These are phyloP conservation scores for Florisuga fusca DNA, from an alignment of 2,797 vertebrate genomes.

Conservation along the genomic window DNA sequence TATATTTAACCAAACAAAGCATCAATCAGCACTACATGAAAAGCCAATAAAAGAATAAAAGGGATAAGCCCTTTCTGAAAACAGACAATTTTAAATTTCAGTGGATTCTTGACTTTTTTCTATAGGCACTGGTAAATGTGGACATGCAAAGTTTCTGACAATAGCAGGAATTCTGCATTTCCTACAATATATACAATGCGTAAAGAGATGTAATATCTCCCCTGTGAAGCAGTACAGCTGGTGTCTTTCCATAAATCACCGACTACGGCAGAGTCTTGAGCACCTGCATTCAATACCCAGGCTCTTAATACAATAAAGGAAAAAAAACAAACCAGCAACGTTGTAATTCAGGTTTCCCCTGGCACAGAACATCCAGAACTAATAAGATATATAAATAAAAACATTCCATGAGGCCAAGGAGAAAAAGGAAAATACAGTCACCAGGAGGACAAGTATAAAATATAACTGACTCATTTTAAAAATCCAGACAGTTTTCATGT, in stretches of 20 bases:
- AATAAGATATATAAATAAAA: constrained; percentile 76
- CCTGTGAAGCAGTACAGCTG: constrained; percentile 62
- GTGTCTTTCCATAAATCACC: constrained; percentile 51
- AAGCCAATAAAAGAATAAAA: constrained; percentile 43
- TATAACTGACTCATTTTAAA: constrained; percentile 38
- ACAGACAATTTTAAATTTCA: constrained; percentile 32
- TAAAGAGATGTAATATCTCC: constrained; percentile 55
- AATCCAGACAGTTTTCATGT: neutral
- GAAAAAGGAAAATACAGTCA: constrained; percentile 58
- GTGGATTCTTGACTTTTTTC: neutral
- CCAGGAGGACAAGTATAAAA: constrained; percentile 47
- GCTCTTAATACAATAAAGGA: constrained; percentile 52
- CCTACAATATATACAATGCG: constrained; percentile 50
- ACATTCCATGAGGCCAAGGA: constrained; percentile 61
- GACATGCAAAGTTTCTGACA: constrained; percentile 32
- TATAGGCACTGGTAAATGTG: neutral
- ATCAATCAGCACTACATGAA: constrained; percentile 9
- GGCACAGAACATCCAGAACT: constrained; percentile 69
- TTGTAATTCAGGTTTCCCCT: constrained; percentile 62
- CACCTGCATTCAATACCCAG: constrained; percentile 73
- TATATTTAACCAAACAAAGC: constrained; percentile 52
- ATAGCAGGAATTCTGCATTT: constrained; percentile 65
- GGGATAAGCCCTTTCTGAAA: constrained; percentile 7
- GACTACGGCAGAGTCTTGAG: constrained; percentile 7
- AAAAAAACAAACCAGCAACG: neutral